Evolutionary conservation across 1,140 invertebrate genomes (phyloP), one percentile per base, ranked within the genome.

Genomic region (Drosophila sechellia): DNA sequence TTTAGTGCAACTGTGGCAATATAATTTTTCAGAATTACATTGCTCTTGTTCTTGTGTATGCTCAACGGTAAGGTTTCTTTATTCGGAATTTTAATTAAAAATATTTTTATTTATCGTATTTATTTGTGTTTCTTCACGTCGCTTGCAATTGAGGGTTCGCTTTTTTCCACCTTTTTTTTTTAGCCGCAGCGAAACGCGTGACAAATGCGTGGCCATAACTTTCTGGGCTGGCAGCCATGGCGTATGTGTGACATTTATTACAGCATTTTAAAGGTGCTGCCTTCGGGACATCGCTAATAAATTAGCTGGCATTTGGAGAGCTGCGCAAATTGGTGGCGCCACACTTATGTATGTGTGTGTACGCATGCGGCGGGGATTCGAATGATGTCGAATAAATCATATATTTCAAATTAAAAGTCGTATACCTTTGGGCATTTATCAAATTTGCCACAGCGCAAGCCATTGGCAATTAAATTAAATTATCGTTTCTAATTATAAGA

Each of bases 201-300:
- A 87, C 84, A 87, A 87, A 87, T 89, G 83, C 75, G 79, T 49
- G 59, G 83, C 83, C 81, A 87, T 87, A 87, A 83, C 66, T 87
- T 89, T 64, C 61, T 65, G 66, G 60, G 74, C 64, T 31, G 64
- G 64, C 49, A 49, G 70, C 50, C 71, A 65, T 49, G 79, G 75
- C 79, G 65, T 77, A 31, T 31, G 79, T 89, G 83, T 79, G 84
- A 87, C 83, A 87, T 87, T 87, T 87, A 87, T 87, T 89, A 87
- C 79, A 83, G 58, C 69, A 73, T 77, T 89, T 83, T 74, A 60
- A 87, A 87, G 83, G 83, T 87, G 84, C 71, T 60, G 79, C 37
- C 55, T 43, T 64, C 22, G 60, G 60, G 52, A 59, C 57, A 25
- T 48, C 15, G 75, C 84, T 83, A 87, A 89, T 87, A 87, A 87